Conservation (phyloP, 2,797 vertebrate genomes). For the Strix occidentalis region DNA sequence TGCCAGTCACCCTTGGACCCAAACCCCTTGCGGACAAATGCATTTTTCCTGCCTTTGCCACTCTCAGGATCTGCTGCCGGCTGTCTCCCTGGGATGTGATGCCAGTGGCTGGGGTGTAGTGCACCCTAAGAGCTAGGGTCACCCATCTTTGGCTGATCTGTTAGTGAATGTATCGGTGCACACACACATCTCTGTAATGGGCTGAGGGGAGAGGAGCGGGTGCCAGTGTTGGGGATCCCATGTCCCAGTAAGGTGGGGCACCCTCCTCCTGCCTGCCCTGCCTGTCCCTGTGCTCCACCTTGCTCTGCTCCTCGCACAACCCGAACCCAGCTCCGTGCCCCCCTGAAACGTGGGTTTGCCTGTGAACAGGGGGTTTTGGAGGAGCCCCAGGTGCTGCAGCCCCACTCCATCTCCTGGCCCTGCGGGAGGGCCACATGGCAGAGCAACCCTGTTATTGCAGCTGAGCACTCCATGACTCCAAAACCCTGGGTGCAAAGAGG, state of each 20-base stretch:
- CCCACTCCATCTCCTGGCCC: background rate
- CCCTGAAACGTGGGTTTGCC: background rate
- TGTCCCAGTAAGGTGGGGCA: background rate
- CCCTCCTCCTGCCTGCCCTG: background rate
- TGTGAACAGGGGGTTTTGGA: background rate
- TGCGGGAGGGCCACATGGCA: background rate
- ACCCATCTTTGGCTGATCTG: background rate
- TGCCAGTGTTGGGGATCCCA: background rate
- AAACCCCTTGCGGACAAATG: background rate
- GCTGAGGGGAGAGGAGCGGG: background rate
- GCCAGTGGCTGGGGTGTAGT: rapidly evolving
- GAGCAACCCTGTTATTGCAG: background rate
- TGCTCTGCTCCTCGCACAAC: background rate
- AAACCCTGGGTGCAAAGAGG: background rate
- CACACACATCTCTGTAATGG: no score
- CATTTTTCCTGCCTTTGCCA: background rate
- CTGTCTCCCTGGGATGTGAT: background rate
- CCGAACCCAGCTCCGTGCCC: background rate
- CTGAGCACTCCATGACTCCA: rapidly evolving
- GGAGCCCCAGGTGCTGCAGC: background rate
- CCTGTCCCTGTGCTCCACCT: background rate
- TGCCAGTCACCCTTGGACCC: background rate
- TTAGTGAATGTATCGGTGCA: background rate
- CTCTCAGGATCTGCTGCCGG: background rate
- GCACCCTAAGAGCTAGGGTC: background rate